Conservation (phyloP, 2,888 invertebrate genomes). For the Schizotus pectinicornis region DNA sequence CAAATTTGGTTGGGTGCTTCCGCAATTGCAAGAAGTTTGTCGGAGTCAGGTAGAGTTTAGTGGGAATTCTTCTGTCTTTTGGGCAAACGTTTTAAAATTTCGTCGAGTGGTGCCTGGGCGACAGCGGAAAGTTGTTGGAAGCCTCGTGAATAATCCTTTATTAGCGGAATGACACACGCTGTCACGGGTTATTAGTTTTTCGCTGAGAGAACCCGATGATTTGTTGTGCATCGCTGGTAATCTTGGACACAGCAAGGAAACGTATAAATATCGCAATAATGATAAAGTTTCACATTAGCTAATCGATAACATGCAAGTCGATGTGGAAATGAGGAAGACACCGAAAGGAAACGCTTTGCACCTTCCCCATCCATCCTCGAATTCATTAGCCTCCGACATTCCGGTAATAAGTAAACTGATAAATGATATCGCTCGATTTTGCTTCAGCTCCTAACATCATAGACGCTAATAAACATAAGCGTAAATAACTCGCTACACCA, state of each 20-base stretch:
- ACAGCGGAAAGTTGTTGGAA: neutral
- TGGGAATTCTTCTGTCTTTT: too few species aligned
- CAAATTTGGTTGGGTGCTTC: too few species aligned
- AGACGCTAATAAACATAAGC: slow-evolving; percentile 55
- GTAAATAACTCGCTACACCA: slow-evolving; percentile 52
- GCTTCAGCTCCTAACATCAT: slow-evolving; percentile 42
- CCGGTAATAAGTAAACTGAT: slow-evolving; percentile 31
- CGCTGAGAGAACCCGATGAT: slow-evolving; percentile 22
- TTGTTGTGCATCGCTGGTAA: slow-evolving; percentile 22
- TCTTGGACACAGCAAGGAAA: slow-evolving; percentile 22
- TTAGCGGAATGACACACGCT: slow-evolving; percentile 10
- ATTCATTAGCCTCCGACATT: slow-evolving; percentile 32
- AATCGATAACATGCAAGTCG: slow-evolving; percentile 28
- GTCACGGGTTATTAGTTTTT: slow-evolving; percentile 28
- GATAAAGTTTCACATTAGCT: slow-evolving; percentile 33
- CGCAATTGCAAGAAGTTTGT: too few species aligned
- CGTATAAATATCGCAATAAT: slow-evolving; percentile 27
- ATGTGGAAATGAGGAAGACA: slow-evolving; percentile 10
- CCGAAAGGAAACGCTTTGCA: slow-evolving; percentile 18
- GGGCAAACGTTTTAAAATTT: neutral
- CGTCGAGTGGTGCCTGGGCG: neutral
- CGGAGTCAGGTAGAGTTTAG: too few species aligned
- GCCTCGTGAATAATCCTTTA: slow-evolving; percentile 7
- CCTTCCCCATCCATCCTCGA: slow-evolving; percentile 28
- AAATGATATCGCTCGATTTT: slow-evolving; percentile 31